Evolutionary conservation across 2,888 invertebrate genomes (phyloP), one percentile per base, ranked within the genome.

Genomic region (Lasioglossum morio): DNA sequence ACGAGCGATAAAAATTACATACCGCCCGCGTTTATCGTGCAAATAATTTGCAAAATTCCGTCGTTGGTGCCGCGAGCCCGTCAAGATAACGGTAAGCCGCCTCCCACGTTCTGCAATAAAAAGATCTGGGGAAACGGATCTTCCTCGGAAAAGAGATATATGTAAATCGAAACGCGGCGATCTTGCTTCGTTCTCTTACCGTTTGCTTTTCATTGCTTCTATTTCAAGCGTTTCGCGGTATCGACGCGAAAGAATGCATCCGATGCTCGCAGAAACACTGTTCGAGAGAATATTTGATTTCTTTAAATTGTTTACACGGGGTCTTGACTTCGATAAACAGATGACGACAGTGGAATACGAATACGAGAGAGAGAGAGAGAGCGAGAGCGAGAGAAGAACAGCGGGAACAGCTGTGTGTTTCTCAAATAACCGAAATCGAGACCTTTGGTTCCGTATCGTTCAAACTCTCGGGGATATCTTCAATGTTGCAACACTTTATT

Each of bases 11-110:
- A 80, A 79, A 77, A 74, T 80, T 77, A n/a, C n/a, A n/a, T n/a
- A 48, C 37, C 12, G 48, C 30, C 10, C 63, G 79, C 69, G 63
- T 30, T 66, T 48, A 30, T 37, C 74, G 57, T 77, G 81, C 53
- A 85, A 86, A 85, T 85, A 86, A 73, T 40, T 70, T 74, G 77
- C 12, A 48, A 78, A 79, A 81, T 78, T 85, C 76, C 72, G 30
- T 27, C 30, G n/a, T n/a, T 10, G 60, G 27, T 27, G 27, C 34
- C 23, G 34, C 14, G 53, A 70, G 73, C 66, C 14, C n/a, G 37
- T 27, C n/a, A n/a, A 76, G 85, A 86, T 81, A 86, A 81, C 85
- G 8, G 72, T 10, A 23, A 66, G 57, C 23, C 27, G 12, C 63
- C 57, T 23, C 46, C 37, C n/a, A 4, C 46, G 43, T 37, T 37